Evolutionary conservation across 2,797 vertebrate species (phyloP), one percentile per base, ranked within the genome.

Genomic region (Diplodus puntazzo): DNA sequence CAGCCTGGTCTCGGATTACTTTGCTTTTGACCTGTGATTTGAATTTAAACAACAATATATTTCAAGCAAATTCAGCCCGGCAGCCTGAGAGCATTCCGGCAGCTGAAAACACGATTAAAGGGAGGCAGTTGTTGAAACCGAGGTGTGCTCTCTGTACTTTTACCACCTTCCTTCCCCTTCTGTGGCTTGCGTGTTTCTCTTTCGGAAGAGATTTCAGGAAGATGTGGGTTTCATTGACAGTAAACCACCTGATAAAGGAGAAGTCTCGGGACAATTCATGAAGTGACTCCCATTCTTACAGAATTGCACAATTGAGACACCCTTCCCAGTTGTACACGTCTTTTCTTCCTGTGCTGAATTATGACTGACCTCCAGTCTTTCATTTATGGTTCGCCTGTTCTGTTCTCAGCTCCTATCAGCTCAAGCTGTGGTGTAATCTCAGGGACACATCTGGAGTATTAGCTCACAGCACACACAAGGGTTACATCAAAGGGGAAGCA

Each of bases 401-500:
- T 65, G 25, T 59, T 75, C 75, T 57, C 27, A 8, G 72, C 46
- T 59, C 20, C 68, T 65, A 68, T 84, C 77, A 65, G 63, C 20
- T 69, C 64, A 27, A 74, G 64, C 79, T 82, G 69, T 59, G 66
- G 67, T 83, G 71, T 77, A 81, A 89, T 89, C 73, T 34, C 69
- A 69, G 63, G 69, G 62, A 55, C 82, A 83, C 75, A 85, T 81
- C 79, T 85, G 77, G 60, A 62, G 39, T 54, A 60, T 83, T 16
- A 69, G 30, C 62, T 78, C 65, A 23, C 21, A 4, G 53, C 66
- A 34, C 71, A 71, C 65, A 63, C 67, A 60, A 12, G n/a, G 62
- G 50, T 48, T 25, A 54, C 72, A 72, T 91, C 82, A 91, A 84
- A 92, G 79, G 27, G 39, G 57, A 62, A 67, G 67, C 34, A 9